phyloP scores from a whole-genome alignment of 2,888 invertebrate species.

The Trichopria drosophilae region DNA sequence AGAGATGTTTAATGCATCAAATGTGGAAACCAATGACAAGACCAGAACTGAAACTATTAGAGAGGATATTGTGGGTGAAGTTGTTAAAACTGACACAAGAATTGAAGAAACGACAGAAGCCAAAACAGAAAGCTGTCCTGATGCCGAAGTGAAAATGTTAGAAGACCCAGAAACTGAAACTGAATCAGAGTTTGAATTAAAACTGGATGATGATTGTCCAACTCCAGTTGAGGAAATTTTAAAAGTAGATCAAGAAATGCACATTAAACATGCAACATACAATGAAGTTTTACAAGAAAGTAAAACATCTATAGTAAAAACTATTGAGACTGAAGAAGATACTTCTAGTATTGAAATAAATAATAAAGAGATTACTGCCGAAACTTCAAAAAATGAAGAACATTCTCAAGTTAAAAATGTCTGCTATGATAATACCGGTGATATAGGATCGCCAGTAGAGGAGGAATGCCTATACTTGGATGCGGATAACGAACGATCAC shows the following conservation, averaged over 20 bases:
- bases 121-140: neutral
- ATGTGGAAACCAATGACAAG: neutral
- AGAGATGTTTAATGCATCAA: neutral
- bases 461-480: constrained; percentile 50
- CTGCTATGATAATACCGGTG: constrained; percentile 10
- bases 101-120: neutral
- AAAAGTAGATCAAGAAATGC: too few relatives aligned
- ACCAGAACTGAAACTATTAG: neutral
- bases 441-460: constrained; percentile 30
- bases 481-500: constrained; percentile 41
- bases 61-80: neutral
- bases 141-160: neutral
- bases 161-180: neutral
- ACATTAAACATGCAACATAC: too few relatives aligned
- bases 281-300: too few relatives aligned
- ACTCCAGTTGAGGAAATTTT: too few relatives aligned
- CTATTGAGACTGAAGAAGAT: too few relatives aligned
- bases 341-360: too few relatives aligned
- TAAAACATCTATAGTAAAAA: too few relatives aligned
- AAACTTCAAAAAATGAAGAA: too few relatives aligned
- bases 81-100: neutral
- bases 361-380: too few relatives aligned
- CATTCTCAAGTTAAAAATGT: too few relatives aligned
- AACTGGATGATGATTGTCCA: too few relatives aligned
- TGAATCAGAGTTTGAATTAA: neutral